Evolutionary conservation across 2,797 vertebrate species (phyloP).

Genomic region (Myripristis jacobus): DNA sequence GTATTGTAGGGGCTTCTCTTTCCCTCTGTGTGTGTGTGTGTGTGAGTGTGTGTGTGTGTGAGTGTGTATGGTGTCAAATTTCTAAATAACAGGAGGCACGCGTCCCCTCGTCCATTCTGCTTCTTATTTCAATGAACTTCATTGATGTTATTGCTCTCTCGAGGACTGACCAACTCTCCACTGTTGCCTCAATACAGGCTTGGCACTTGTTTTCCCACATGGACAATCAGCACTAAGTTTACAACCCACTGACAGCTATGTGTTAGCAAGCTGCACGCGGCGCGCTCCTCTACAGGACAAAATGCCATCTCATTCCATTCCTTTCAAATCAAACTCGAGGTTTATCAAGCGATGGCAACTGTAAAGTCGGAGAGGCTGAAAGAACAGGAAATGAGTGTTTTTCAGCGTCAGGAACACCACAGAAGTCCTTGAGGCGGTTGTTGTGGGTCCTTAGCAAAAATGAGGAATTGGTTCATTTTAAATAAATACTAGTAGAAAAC

Average conservation of each 20-base stretch:
- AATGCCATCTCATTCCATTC: background rate
- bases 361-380: no score
- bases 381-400: no score
- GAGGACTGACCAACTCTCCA: constrained; percentile 39
- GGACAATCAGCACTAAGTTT: constrained; percentile 10
- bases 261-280: constrained; percentile 5
- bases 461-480: no score
- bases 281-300: background rate
- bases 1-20: constrained; percentile 11
- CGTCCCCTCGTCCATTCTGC: constrained; percentile 4
- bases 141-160: constrained; percentile 58
- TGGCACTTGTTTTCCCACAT: background rate
- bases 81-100: constrained; percentile 29
- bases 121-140: constrained; percentile 54
- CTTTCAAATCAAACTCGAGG: background rate
- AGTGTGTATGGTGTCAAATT: constrained; percentile 49
- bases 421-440: no score
- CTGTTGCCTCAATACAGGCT: constrained; percentile 36
- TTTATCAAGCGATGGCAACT: no score
- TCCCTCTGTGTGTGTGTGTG: background rate
- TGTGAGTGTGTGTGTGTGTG: background rate
- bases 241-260: background rate
- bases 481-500: no score
- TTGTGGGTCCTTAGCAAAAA: no score
- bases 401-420: no score